phyloP scores from a whole-genome alignment of 2,113 vertebrate species.

The Ceuthmochares aereus region DNA sequence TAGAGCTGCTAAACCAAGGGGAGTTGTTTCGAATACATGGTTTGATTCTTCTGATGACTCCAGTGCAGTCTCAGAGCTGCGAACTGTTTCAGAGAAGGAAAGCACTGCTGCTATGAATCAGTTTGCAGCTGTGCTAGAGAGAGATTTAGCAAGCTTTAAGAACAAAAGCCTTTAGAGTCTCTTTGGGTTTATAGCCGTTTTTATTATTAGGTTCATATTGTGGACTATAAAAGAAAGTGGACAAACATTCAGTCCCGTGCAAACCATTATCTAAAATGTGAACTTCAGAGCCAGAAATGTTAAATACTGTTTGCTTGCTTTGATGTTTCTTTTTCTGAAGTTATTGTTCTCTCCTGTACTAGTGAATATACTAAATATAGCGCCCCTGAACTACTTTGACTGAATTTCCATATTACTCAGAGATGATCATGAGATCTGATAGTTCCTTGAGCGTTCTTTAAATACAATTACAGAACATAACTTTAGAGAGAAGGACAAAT shows the following conservation, averaged over 20 bases:
- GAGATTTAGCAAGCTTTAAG: not conserved
- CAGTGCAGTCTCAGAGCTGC: not conserved
- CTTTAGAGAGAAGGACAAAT: not conserved
- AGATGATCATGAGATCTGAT: not conserved
- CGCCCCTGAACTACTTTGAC: not conserved
- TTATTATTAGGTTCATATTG: not conserved
- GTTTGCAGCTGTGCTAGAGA: not conserved
- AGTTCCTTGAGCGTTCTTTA: not conserved
- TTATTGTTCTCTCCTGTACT: not conserved
- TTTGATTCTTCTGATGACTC: not conserved
- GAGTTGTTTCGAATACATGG: not conserved
- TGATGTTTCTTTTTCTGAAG: not conserved
- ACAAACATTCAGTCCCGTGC: not conserved
- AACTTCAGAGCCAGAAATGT: not conserved
- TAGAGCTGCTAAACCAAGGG: not conserved
- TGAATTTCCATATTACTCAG: constrained; percentile 24
- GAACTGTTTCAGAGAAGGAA: not conserved
- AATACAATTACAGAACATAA: not conserved
- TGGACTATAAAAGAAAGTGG: not conserved
- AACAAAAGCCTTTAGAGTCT: not conserved
- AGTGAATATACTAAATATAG: not conserved
- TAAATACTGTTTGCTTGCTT: not conserved
- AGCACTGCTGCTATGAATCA: not conserved
- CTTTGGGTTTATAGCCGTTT: not conserved
- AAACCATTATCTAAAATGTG: not conserved